phyloP scores from a whole-genome alignment of 2,888 invertebrate genomes.

The Panorpa germanica region DNA sequence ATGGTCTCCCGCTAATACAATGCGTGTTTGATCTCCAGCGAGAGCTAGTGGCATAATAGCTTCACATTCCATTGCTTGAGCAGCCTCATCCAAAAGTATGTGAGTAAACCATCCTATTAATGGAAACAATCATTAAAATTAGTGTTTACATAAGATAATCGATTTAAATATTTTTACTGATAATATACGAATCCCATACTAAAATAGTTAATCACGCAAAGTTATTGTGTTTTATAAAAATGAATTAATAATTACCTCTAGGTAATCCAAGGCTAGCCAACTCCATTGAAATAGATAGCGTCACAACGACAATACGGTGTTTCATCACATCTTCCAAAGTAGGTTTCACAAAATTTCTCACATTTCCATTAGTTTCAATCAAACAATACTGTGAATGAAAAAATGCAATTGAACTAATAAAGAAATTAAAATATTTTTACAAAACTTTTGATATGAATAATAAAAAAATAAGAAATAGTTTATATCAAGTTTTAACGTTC shows the following conservation, averaged over 20 bases:
- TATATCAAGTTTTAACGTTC: slow-evolving; percentile 2
- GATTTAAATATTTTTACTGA: no score
- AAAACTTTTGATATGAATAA: not conserved
- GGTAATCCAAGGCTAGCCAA: slow-evolving; percentile 46
- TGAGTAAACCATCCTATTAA: slow-evolving; percentile 48
- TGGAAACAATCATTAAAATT: slow-evolving; percentile 8
- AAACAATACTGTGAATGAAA: slow-evolving; percentile 47
- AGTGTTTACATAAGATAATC: no score
- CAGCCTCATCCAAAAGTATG: slow-evolving; percentile 71
- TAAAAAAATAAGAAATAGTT: not conserved
- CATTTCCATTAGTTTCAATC: slow-evolving; percentile 33
- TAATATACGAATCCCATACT: no score
- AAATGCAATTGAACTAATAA: slow-evolving; percentile 7
- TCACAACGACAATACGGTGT: slow-evolving; percentile 58
- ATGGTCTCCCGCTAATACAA: slow-evolving; percentile 71
- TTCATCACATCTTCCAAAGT: slow-evolving; percentile 47
- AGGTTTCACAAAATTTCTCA: slow-evolving; percentile 44
- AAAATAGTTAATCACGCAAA: no score
- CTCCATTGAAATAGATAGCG: slow-evolving; percentile 59
- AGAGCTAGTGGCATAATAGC: slow-evolving; percentile 61
- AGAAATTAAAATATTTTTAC: not conserved
- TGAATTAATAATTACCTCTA: slow-evolving; percentile 30
- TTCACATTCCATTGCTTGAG: slow-evolving; percentile 74
- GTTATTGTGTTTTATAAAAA: slow-evolving; percentile 5
- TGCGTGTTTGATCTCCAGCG: slow-evolving; percentile 48